Evolutionary conservation across 2,113 vertebrate species (phyloP), one percentile per base, ranked within the genome.

Genomic region (Galemys pyrenaicus): DNA sequence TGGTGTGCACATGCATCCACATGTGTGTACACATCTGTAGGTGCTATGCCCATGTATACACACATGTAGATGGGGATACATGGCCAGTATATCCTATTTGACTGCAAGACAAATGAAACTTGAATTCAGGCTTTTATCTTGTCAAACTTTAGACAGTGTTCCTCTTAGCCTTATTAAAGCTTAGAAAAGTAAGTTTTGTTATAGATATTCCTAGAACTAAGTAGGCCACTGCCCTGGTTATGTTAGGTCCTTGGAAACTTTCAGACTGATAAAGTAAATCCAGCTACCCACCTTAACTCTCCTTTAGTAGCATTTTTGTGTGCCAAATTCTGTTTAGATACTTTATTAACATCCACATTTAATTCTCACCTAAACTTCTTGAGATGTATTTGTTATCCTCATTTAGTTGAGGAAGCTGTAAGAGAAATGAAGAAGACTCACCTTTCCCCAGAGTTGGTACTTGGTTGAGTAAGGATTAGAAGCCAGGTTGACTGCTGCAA

Each of bases 1-100:
- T 0, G 2, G 2, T 56, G 30, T 51, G 16, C 12, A 8, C 1
- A 0, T 67, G 32, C 37, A 16, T 13, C 2, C 9, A 13, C 1
- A 0, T 26, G 6, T 3, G 2, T 94, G 46, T 70, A 12, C 8
- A 30, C 5, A 4, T 11, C 7, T 28, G 22, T 39, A 17, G 62
- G 81, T 32, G 12, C 67, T 49, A 8, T 58, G 12, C 13, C 10
- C 26, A 15, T 9, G 0, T 16, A n/a, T 58, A 17, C 9, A n/a
- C 10, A 17, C 19, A 24, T 13, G 4, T 0, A 3, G n/a, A 51
- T 32, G 49, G 3, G 62, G 2, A 15, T 9, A 6, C n/a, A 11
- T 10, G 1, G 0, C 15, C 46, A 37, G 41, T 19, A 70, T 22
- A 28, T 4, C n/a, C 54, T 51, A n/a, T 41, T 51, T 73, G 16